phyloP scores from a whole-genome alignment of 2,797 vertebrate genomes.

The Pteropus rufus region DNA sequence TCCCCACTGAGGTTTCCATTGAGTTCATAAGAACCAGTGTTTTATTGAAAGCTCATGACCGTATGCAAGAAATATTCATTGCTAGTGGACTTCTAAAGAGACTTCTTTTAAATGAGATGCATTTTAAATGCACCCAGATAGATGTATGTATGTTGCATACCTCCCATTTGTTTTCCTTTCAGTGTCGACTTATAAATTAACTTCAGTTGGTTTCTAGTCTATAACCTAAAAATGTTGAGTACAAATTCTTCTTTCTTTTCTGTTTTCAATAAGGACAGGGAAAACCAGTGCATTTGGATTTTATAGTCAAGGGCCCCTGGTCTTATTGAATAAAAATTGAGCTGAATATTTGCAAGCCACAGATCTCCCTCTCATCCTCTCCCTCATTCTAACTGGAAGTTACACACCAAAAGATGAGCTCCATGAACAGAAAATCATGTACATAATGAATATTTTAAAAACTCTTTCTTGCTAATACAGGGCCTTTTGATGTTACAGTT shows the following conservation, averaged over 20 bases:
- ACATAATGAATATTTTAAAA: constrained; percentile 37
- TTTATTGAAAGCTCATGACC: constrained; percentile 45
- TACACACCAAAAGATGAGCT: background rate
- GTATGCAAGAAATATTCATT: background rate
- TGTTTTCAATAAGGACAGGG: background rate
- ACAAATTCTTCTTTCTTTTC: background rate
- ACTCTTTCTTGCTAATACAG: background rate
- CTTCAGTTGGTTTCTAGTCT: background rate
- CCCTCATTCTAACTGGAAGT: background rate
- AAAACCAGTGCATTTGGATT: background rate
- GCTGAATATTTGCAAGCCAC: background rate
- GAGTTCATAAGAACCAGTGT: constrained; percentile 28
- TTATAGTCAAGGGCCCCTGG: background rate
- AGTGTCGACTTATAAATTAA: background rate
- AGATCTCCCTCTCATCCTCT: background rate
- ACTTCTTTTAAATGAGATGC: constrained; percentile 1
- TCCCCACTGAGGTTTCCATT: constrained; percentile 46
- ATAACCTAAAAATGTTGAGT: background rate
- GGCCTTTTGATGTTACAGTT: background rate
- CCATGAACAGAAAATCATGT: background rate
- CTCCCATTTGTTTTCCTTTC: background rate
- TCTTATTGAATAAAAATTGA: background rate
- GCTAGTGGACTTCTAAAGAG: background rate
- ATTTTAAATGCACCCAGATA: background rate
- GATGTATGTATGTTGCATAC: background rate